Evolutionary conservation across 2,888 invertebrate genomes (phyloP), one percentile per base, ranked within the genome.

Genomic region (Tachina grossa): DNA sequence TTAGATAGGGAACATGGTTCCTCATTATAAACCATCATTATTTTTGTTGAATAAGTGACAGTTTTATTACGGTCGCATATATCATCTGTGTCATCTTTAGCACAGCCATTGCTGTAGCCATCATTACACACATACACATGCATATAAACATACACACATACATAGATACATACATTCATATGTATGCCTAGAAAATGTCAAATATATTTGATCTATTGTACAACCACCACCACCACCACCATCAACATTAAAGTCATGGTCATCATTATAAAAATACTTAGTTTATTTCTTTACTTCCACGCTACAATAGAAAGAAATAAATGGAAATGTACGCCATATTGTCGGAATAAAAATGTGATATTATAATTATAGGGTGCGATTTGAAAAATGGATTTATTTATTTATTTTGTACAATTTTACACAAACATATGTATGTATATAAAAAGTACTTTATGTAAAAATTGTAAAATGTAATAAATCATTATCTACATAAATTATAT

Each of bases 41-140:
- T 83, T 82, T 76, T 43, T 72, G 31, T 39, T 45, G 47, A 47
- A 72, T 75, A 66, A 83, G 5, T 83, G 83, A 78, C 83, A 78
- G 83, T 74, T 83, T 83, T 83, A 77, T 83, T 72, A 83, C 61
- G 66, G 51, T 68, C 83, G 59, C 77, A 83, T 77, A 83, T 72
- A 82, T 82, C 61, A 82, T 49, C 75, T 65, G 57, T n/a, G 69
- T 63, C 76, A 49, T 53, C 68, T 57, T 45, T 6, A 31, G 19
- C 69, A 41, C 57, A 43, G 71, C 65, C 77, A 72, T 77, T 39
- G 55, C 49, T 61, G 43, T n/a, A 53, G 16, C 57, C 66, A 41
- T 75, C 45, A 74, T 72, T 55, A 57, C 53, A 69, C 31, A 31
- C 6, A 31, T 31, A 31, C 31, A 31, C 6, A 31, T 6, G 6